Base-by-base conservation (phyloP, 2,797 vertebrate species). In the Xerus rutilus region DNA sequence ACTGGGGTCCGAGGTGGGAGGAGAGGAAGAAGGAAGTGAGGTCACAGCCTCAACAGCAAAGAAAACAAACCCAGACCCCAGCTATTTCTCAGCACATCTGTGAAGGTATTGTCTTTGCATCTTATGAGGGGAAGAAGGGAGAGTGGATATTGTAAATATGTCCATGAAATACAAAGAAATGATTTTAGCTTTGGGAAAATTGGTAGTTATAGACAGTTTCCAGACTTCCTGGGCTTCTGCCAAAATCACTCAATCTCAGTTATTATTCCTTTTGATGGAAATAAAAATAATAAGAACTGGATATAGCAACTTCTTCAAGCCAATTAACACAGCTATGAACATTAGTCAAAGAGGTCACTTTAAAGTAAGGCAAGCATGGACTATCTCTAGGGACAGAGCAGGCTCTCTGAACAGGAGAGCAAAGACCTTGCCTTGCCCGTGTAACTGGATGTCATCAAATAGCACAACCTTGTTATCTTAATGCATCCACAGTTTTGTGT, bases 251-350 rank as follows among this genome's bases (percentile, higher is more conserved):
- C 5, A 1, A 57, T 89, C 32, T 87, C 23, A 47, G 11, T 93
- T 92, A 82, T 95, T 94, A 70, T 69, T 92, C 35, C 28, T 96
- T 94, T 93, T 35, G 28, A 49, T 89, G 72, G 62, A 62, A 39
- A 52, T 86, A 72, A 25, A 8, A 77, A 32, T 17, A 70, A 43
- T 39, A 52, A 83, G 14, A 59, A 77, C 15, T 70, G 47, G n/a
- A 72, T 84, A 43, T 45, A 45, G n/a, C 35, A 90, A 9, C 20
- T 65, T 70, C 13, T 90, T 93, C 84, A 94, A 91, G 47, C 17
- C 82, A 57, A 52, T 88, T 93, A 88, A 77, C 59, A 65, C 32
- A 72, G 35, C 86, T 94, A 32, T 97, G 93, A 95, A 77, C 78
- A n/a, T 28, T 17, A 86, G 54, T 32, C 84, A 64, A 79, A 39